Conservation (phyloP, 2,113 vertebrate species). For the Oreotragus oreotragus region DNA sequence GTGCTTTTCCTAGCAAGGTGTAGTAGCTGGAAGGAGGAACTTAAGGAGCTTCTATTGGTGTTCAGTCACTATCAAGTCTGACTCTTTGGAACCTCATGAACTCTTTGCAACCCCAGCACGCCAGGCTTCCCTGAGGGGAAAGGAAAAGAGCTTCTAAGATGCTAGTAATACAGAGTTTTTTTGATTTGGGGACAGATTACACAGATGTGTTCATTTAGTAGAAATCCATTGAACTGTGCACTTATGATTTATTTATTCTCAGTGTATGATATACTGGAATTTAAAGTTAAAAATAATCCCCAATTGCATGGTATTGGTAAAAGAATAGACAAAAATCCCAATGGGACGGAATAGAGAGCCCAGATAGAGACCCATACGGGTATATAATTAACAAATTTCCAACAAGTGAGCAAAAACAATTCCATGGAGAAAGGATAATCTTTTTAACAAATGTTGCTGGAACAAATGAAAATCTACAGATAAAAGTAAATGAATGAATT, state of each 20-base stretch:
- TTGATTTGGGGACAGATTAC: background rate
- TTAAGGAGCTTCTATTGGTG: background rate
- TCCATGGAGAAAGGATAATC: background rate
- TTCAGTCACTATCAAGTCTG: background rate
- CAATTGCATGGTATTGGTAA: background rate
- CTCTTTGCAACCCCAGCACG: background rate
- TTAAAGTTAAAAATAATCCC: background rate
- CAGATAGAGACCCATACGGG: background rate
- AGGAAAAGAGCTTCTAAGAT: background rate
- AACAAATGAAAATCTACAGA: background rate
- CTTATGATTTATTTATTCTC: background rate
- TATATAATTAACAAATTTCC: background rate
- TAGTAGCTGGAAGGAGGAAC: background rate
- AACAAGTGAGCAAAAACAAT: background rate
- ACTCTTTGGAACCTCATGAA: background rate
- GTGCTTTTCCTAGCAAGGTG: background rate
- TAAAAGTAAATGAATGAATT: background rate
- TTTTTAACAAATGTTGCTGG: background rate
- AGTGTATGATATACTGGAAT: background rate
- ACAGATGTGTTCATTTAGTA: background rate
- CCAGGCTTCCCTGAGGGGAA: background rate
- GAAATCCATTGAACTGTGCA: background rate
- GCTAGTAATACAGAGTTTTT: background rate
- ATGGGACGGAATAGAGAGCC: background rate
- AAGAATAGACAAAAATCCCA: background rate